phyloP scores from a whole-genome alignment of 2,113 vertebrate species.

The Garra rufa region DNA sequence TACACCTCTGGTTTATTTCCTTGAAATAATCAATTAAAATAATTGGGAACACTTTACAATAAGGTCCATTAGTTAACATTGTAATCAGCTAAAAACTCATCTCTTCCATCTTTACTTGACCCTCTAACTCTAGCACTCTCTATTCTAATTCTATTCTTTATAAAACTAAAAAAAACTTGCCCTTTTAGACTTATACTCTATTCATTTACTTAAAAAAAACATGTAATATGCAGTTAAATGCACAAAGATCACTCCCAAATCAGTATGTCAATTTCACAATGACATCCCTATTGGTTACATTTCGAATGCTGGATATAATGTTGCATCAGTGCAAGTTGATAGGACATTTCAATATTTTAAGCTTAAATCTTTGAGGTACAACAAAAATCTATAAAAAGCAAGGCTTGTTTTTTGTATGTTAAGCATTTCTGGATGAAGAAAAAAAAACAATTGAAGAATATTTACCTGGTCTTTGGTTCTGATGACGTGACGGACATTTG shows the following conservation, averaged over 20 bases:
- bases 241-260: background rate
- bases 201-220: too few species aligned
- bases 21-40: background rate
- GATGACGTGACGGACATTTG: slow-evolving; percentile 69
- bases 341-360: background rate
- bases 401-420: background rate
- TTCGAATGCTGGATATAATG: background rate
- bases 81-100: too few species aligned
- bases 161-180: too few species aligned
- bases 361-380: background rate
- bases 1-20: background rate
- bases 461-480: slow-evolving; percentile 73
- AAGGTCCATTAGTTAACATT: too few species aligned
- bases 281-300: background rate
- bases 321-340: too few species aligned
- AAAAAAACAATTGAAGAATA: too few species aligned
- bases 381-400: background rate
- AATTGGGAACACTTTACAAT: too few species aligned
- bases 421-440: background rate
- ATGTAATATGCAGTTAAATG: background rate
- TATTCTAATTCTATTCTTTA: too few species aligned
- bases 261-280: background rate
- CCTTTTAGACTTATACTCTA: too few species aligned
- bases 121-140: too few species aligned
- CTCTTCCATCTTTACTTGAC: too few species aligned